These are phyloP conservation scores for Solea solea DNA, from an alignment of 2,113 vertebrate genomes.

Conservation along the genomic window DNA sequence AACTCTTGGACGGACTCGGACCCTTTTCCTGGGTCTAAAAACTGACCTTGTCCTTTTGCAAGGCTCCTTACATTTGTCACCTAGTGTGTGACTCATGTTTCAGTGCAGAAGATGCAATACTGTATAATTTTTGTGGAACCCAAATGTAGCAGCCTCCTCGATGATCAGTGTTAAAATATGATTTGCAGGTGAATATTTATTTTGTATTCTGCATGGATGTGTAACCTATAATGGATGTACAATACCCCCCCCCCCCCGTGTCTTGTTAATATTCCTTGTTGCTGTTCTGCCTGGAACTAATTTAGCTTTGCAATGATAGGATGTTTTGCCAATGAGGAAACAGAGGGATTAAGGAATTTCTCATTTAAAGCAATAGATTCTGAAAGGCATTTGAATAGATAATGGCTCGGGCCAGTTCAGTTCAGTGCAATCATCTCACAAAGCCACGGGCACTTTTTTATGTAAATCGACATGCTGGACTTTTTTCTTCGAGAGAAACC, in stretches of 20 bases:
- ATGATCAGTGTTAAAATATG: conserved; percentile 45
- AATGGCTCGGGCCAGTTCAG: conserved; percentile 51
- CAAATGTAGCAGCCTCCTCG: conserved; percentile 15
- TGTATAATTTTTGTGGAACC: conserved; percentile 33
- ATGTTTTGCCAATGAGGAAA: conserved; percentile 64
- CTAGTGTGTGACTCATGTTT: conserved; percentile 5
- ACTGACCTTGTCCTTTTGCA: conserved; percentile 20
- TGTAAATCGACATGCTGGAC: conserved; percentile 40
- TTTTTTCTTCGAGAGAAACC: conserved; percentile 17
- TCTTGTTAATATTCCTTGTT: conserved; percentile 64
- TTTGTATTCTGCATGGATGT: conserved; percentile 76
- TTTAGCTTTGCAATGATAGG: conserved; percentile 53
- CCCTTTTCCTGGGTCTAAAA: conserved; percentile 25
- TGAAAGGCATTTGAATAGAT: conserved; percentile 62
- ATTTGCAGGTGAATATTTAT: conserved; percentile 45
- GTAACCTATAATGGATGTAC: conserved; percentile 58
- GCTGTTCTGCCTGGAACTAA: conserved; percentile 48
- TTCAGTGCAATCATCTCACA: conserved; percentile 54
- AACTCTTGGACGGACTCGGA: conserved; percentile 27
- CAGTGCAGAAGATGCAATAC: conserved; percentile 33
- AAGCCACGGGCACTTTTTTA: conserved; percentile 53
- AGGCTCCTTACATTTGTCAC: conserved; percentile 28
- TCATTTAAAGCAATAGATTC: conserved; percentile 65
- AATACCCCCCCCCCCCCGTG: conserved; percentile 47
- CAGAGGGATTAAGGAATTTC: conserved; percentile 70